Evolutionary conservation across 2,113 vertebrate genomes (phyloP).

Genomic region (Sceloporus undulatus): DNA sequence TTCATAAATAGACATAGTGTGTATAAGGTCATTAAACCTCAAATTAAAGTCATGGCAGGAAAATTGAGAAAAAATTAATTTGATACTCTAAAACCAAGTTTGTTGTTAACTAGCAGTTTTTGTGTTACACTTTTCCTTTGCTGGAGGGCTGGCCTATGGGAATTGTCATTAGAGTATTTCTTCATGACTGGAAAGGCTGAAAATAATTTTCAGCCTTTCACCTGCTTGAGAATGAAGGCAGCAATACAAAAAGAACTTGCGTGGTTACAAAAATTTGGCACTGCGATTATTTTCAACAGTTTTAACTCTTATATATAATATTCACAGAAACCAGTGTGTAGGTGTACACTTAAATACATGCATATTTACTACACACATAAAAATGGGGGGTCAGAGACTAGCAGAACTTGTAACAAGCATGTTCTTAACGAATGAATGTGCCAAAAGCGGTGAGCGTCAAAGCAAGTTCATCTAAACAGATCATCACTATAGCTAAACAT

Average conservation of each 20-base stretch:
- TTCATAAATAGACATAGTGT: conserved; percentile 56
- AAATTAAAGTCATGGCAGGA: conserved; percentile 49
- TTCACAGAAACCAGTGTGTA: conserved; percentile 36
- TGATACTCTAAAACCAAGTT: conserved; percentile 46
- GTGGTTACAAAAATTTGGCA: conserved; percentile 40
- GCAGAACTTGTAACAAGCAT: conserved; percentile 31
- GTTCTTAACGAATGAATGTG: conserved; percentile 27
- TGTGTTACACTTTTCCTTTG: neutral
- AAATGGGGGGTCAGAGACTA: neutral
- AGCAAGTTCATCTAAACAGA: neutral
- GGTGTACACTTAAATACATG: conserved; percentile 18
- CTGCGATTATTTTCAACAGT: conserved; percentile 35
- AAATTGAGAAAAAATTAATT: neutral
- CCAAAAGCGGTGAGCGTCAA: conserved; percentile 29
- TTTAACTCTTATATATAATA: neutral
- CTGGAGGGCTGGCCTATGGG: neutral
- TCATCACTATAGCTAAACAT: conserved; percentile 47
- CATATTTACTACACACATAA: too few relatives aligned
- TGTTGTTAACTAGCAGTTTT: neutral
- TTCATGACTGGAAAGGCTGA: conserved; percentile 13
- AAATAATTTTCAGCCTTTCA: neutral
- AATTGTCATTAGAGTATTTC: conserved; percentile 2
- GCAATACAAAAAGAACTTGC: conserved; percentile 36
- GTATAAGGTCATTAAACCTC: conserved; percentile 34
- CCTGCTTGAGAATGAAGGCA: conserved; percentile 46